Evolutionary conservation across 2,113 vertebrate species (phyloP), one percentile per base, ranked within the genome.

Genomic region (Amphiprion ocellaris): DNA sequence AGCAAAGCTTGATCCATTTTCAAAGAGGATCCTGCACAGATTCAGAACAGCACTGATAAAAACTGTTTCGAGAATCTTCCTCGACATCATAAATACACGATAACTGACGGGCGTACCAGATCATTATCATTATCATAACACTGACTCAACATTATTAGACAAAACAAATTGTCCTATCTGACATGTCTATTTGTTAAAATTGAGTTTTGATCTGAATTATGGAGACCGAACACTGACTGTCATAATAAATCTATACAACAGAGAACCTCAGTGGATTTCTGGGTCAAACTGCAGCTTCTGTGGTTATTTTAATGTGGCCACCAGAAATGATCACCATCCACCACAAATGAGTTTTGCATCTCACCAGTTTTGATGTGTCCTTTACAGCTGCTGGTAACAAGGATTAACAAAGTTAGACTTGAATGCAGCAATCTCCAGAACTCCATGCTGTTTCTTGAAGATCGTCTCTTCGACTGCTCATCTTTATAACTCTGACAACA

Each of bases 1-100:
- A 95, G 56, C 69, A 93, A 69, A 41, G 94, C 94, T 78, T 95
- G 88, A 79, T 95, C 93, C 88, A 93, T 88, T 88, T 90, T 94
- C 68, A 94, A 75, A 67, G 26, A 4, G 5, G n/a, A 26, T 10
- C 60, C 94, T 95, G 74, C 63, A 86, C 19, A 24, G 33, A 85
- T 53, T 61, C 12, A 85, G 28, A 72, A 28, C 54, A 74, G 23
- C 44, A 23, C n/a, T 62, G 64, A 83, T 83, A 82, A 70, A 87
- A 72, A 64, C 58, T 12, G 53, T 12, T 3, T 44, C 23, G 65
- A 52, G 59, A 47, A 46, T 30, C 61, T 53, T 74, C 54, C 58
- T 69, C 23, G 44, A 63, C 46, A 75, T 73, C 85, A 76, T 87
- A 82, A 83, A 88, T 9, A 74, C 0, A 41, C n/a, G 62, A 74